Percentiles rank a stretch among this genome's conserved stretches.
Evolutionary conservation across 1,140 invertebrate species (phyloP).

Genomic region (Diorhabda sublineata): DNA sequence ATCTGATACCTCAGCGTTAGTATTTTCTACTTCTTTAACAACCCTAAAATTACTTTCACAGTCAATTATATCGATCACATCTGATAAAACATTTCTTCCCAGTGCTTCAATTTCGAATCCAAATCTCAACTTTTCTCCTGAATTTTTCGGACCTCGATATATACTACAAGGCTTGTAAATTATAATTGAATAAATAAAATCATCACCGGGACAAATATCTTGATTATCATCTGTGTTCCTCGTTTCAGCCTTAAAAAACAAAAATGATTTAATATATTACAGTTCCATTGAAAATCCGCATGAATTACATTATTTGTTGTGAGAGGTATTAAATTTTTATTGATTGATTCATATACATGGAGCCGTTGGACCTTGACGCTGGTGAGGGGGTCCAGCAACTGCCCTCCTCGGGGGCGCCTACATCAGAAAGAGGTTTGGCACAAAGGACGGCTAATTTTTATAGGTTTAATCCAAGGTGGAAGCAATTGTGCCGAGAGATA

Average conservation of each 20-base stretch:
- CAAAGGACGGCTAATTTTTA: too few species aligned
- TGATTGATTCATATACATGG: too few species aligned
- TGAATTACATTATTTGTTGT: too few species aligned
- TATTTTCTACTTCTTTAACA: conserved; percentile 52
- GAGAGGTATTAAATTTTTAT: too few species aligned
- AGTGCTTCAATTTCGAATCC: conserved; percentile 51
- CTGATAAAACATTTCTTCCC: conserved; percentile 54
- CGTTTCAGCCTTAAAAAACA: conserved; percentile 4
- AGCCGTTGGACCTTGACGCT: too few species aligned
- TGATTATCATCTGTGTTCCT: neutral
- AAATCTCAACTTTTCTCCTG: conserved; percentile 28
- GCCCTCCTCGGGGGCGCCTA: too few species aligned
- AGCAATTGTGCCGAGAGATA: too few species aligned
- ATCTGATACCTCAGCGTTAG: conserved; percentile 41
- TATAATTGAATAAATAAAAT: conserved; percentile 43
- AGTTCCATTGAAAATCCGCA: too few species aligned
- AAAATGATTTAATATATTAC: too few species aligned
- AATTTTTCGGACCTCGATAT: conserved; percentile 18
- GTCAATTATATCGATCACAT: conserved; percentile 55
- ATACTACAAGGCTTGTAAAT: conserved; percentile 44
- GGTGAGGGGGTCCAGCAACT: too few species aligned
- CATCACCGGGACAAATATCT: conserved; percentile 36
- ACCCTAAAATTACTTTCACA: conserved; percentile 56
- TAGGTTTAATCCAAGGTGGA: too few species aligned
- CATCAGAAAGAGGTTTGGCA: too few species aligned